Conservation (phyloP, 1,140 invertebrate species). For the Cydia splendana region DNA sequence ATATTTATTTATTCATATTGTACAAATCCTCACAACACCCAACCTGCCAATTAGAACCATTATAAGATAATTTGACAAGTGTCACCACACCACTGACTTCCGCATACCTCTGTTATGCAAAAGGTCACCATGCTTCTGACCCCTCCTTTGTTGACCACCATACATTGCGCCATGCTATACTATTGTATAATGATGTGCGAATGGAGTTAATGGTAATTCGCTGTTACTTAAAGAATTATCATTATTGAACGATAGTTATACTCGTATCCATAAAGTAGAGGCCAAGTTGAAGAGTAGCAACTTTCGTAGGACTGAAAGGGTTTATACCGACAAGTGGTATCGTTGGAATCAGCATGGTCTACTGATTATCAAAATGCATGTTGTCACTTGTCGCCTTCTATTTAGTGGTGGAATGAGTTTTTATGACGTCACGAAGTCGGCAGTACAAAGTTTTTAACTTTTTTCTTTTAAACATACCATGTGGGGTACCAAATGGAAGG, state of each 20-base stretch:
- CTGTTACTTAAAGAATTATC: background rate
- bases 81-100: background rate
- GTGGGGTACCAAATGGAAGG: too few species aligned
- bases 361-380: too few species aligned
- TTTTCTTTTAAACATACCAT: too few species aligned
- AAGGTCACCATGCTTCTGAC: background rate
- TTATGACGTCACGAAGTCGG: too few species aligned
- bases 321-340: too few species aligned
- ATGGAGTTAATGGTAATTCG: background rate
- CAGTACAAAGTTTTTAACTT: too few species aligned
- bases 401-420: too few species aligned
- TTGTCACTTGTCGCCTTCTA: too few species aligned
- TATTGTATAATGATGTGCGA: background rate
- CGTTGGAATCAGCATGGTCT: too few species aligned
- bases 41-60: background rate
- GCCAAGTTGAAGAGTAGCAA: too few species aligned
- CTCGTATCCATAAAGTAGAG: too few species aligned
- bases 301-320: too few species aligned
- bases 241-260: background rate
- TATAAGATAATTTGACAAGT: background rate
- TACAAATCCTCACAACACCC: background rate
- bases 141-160: constrained; percentile 13
- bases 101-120: constrained; percentile 1
- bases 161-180: background rate
- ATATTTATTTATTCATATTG: background rate